A percentile compares a stretch with the other conserved stretches of the same genome.
These are phyloP conservation scores for Ctenopoma multispine DNA, from an alignment of 2,797 vertebrate genomes.

Conservation along the genomic window DNA sequence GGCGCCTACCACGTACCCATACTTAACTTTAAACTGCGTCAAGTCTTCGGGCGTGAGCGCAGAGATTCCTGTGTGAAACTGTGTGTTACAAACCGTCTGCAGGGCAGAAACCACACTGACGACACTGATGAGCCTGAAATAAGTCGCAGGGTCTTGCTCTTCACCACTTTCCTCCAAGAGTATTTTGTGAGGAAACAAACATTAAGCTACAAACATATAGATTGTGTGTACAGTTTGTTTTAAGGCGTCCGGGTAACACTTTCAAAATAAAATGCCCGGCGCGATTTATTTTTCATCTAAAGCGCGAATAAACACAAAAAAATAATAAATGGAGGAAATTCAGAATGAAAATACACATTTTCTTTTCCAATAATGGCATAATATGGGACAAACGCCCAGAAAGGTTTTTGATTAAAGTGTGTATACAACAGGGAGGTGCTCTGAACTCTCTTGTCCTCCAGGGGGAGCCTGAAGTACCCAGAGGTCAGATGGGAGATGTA, in stretches of 20 bases:
- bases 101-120: fast-evolving
- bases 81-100: conserved; percentile 40
- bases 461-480: neutral
- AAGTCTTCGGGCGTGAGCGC: neutral
- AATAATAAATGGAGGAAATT: neutral
- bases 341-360: neutral
- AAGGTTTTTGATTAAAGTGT: neutral
- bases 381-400: neutral
- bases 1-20: conserved; percentile 67
- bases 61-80: conserved; percentile 20
- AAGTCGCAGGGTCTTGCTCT: too few relatives aligned
- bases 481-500: conserved; percentile 29
- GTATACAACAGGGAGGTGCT: neutral
- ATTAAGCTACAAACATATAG: neutral
- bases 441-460: neutral
- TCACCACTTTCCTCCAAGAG: fast-evolving
- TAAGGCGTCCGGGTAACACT: neutral
- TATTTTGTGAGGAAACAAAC: neutral
- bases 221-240: too few relatives aligned
- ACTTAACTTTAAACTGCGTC: conserved; percentile 31
- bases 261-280: conserved; percentile 47
- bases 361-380: neutral
- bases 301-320: neutral
- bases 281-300: neutral
- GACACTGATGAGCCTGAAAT: neutral